These are phyloP conservation scores for Hymenopus coronatus DNA, from an alignment of 2,888 invertebrate species.

Conservation along the genomic window DNA sequence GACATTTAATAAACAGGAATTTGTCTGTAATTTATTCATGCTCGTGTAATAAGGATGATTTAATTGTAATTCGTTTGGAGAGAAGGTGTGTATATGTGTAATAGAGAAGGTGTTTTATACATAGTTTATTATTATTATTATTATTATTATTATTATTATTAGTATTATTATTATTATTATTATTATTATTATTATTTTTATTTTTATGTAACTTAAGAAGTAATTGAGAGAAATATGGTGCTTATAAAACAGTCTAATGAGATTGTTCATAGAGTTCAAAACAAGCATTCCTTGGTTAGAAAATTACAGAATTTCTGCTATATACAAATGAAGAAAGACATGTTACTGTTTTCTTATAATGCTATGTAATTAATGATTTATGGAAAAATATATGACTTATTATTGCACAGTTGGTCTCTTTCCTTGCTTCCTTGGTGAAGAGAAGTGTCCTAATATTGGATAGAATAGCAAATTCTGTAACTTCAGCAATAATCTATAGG, in stretches of 20 bases:
- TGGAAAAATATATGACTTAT: neutral
- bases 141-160: neutral
- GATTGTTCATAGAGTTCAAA: neutral
- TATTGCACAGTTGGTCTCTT: neutral
- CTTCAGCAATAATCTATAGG: too few species aligned
- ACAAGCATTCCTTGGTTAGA: neutral
- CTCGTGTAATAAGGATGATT: neutral
- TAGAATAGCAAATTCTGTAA: too few species aligned
- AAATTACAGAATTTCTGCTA: neutral
- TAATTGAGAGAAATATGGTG: neutral
- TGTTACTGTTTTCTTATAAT: neutral
- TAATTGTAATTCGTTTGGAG: neutral
- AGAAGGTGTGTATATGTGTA: neutral
- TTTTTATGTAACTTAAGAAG: neutral
- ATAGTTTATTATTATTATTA: neutral
- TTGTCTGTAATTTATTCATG: neutral
- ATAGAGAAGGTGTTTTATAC: neutral
- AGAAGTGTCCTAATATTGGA: too few species aligned
- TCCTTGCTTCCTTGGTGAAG: too few species aligned
- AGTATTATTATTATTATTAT: too few species aligned
- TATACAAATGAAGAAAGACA: neutral
- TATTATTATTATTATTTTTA: too few species aligned
- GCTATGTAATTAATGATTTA: neutral
- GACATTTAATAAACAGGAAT: neutral
- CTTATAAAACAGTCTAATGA: neutral